Conservation (phyloP, 2,113 vertebrate species). For the Lethenteron camtschaticum region DNA sequence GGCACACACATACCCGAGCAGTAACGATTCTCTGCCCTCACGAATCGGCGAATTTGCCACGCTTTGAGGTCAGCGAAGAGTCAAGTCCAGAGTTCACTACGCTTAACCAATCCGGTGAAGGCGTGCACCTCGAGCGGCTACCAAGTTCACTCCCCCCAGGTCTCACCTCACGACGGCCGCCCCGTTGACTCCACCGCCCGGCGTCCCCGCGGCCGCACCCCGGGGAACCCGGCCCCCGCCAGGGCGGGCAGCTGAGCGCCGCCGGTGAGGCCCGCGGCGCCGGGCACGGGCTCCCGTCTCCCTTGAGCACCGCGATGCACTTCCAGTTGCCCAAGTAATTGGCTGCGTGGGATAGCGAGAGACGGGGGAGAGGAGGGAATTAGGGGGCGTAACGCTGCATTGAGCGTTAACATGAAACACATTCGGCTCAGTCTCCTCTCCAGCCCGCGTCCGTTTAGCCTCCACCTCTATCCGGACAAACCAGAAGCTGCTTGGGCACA, state of each 20-base stretch:
- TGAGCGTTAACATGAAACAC: no score
- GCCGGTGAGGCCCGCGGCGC: conserved; percentile 38
- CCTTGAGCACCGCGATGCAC: conserved; percentile 81
- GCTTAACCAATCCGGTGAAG: conserved; percentile 23
- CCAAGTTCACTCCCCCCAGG: conserved; percentile 8
- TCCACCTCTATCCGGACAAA: no score
- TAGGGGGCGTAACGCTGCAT: no score
- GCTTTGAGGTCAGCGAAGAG: no score
- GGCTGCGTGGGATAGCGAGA: conserved; percentile 25
- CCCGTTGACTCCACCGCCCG: conserved; percentile 57
- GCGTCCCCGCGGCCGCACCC: conserved; percentile 38
- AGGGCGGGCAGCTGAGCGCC: conserved; percentile 30
- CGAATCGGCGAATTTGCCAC: no score
- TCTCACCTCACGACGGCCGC: conserved; percentile 67
- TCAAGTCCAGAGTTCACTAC: conserved; percentile 8
- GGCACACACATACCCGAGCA: no score
- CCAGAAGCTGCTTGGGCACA: no score
- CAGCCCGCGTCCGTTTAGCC: no score
- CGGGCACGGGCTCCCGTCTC: conserved; percentile 72
- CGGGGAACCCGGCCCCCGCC: conserved; percentile 39
- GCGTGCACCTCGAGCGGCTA: neutral
- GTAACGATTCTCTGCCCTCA: no score
- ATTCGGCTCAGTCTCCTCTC: no score
- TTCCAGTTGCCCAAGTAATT: conserved; percentile 99
- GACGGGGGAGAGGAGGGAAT: neutral